Percentiles rank a stretch among this genome's conserved stretches.
phyloP scores from a whole-genome alignment of 2,797 vertebrate species.

The Sebastes kiyomatsui region DNA sequence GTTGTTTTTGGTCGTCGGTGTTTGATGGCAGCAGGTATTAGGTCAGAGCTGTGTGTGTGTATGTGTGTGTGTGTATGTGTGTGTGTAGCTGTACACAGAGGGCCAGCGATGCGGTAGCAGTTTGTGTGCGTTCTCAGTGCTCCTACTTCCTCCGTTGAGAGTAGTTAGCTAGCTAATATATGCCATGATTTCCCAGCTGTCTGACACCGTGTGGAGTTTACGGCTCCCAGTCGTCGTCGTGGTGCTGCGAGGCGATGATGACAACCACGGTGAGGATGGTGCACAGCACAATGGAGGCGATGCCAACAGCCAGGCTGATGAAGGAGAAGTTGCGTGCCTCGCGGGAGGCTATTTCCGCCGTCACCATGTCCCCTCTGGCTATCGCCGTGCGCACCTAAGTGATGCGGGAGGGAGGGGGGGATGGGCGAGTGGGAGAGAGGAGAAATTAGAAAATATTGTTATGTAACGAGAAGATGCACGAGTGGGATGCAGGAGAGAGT shows the following conservation, averaged over 20 bases:
- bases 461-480: conserved; percentile 56
- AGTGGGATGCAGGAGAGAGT: conserved; percentile 54
- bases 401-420: conserved; percentile 1
- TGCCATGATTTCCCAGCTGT: conserved; percentile 13
- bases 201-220: conserved; percentile 55
- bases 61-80: conserved; percentile 17
- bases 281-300: conserved; percentile 94
- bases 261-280: conserved; percentile 96
- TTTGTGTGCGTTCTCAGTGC: conserved; percentile 47
- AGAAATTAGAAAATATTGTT: conserved; percentile 46
- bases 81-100: conserved; percentile 42
- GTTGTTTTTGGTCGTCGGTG: conserved; percentile 35
- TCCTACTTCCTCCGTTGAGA: conserved; percentile 50
- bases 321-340: conserved; percentile 97
- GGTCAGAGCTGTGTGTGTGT: conserved; percentile 45
- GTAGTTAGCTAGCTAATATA: conserved; percentile 46
- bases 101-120: conserved; percentile 42
- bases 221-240: conserved; percentile 95
- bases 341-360: conserved; percentile 93
- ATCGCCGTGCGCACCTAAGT: conserved; percentile 91
- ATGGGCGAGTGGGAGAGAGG: conserved; percentile 14
- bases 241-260: conserved; percentile 95
- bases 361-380: conserved; percentile 93
- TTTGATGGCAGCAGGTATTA: conserved; percentile 49
- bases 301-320: conserved; percentile 95